Evolutionary conservation across 2,113 vertebrate species (phyloP), one percentile per base, ranked within the genome.

Genomic region (Chamaea fasciata): DNA sequence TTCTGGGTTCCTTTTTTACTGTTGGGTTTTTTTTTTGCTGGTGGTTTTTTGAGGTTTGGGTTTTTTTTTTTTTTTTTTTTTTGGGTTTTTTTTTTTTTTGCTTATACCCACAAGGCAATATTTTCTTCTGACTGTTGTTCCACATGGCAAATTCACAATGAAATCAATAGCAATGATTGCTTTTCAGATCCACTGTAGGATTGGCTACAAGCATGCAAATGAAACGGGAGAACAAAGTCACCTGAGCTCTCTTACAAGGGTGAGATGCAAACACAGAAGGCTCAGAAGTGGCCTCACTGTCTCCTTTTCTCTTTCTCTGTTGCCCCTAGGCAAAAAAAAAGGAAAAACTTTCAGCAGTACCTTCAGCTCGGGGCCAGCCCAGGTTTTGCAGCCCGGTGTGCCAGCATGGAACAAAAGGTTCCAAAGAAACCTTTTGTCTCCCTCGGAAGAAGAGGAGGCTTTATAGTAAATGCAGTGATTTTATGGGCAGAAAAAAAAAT

Each of bases 81-180:
- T 64, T 30, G 28, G n/a, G n/a, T n/a, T n/a, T 15, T 16, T 30
- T 30, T 4, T 16, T 52, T 56, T 3, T 56, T 30, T 71, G 1
- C 49, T 75, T 83, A 30, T 19, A 77, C 21, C 39, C 86, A 63
- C 49, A 63, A 86, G 47, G 33, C 62, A 91, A 41, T 64, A 31
- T 75, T 83, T 83, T 76, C 53, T 92, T 78, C 77, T 69, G 49
- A 26, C 42, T 59, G 15, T 64, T 92, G 74, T 85, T 95, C 70
- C 94, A 91, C 81, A 74, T 67, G 59, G 30, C 33, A 94, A 96
- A 92, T 86, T 90, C 76, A 86, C 80, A 86, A 60, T 64, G 31
- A 84, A 94, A 93, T 96, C 88, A 84, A 96, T 96, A 83, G 60
- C 31, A 94, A 78, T 75, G 68, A 95, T 78, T 83, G 86, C 55